Conservation (phyloP, 2,113 vertebrate genomes). For the Tichodroma muraria region DNA sequence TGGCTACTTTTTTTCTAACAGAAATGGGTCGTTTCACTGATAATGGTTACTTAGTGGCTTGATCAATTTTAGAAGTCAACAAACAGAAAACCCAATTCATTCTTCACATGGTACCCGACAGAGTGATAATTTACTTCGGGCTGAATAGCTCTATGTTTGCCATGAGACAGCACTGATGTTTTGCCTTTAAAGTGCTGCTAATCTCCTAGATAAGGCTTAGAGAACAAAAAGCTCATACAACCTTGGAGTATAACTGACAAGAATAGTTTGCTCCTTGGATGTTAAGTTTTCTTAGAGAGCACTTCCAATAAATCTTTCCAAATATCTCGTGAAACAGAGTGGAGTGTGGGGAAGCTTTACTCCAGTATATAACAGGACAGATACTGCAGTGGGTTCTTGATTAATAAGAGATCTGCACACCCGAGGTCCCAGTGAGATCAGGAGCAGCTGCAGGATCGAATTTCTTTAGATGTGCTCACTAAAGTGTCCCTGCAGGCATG, state of each 20-base stretch:
- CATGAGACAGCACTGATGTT: not conserved
- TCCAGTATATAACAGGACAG: not conserved
- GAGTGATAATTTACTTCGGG: not conserved
- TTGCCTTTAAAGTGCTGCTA: not conserved
- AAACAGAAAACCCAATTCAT: not conserved
- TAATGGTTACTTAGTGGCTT: not conserved
- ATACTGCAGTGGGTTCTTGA: not conserved
- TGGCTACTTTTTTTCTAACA: not conserved
- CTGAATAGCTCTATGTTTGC: not conserved
- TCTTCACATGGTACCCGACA: not conserved
- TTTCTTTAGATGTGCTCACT: not conserved
- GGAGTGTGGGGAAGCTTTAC: not conserved
- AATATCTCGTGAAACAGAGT: not conserved
- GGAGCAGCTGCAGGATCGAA: not conserved
- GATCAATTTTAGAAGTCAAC: conserved; percentile 7
- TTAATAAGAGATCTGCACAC: not conserved
- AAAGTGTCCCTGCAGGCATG: not conserved
- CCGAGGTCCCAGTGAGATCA: not conserved
- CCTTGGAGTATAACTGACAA: not conserved
- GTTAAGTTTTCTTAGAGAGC: not conserved
- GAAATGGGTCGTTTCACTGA: not conserved
- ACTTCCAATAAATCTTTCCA: not conserved
- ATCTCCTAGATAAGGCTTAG: not conserved
- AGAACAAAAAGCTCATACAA: not conserved
- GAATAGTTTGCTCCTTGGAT: not conserved